Evolutionary conservation across 2,797 vertebrate species (phyloP), one percentile per base, ranked within the genome.

Genomic region (Remorina albescens): DNA sequence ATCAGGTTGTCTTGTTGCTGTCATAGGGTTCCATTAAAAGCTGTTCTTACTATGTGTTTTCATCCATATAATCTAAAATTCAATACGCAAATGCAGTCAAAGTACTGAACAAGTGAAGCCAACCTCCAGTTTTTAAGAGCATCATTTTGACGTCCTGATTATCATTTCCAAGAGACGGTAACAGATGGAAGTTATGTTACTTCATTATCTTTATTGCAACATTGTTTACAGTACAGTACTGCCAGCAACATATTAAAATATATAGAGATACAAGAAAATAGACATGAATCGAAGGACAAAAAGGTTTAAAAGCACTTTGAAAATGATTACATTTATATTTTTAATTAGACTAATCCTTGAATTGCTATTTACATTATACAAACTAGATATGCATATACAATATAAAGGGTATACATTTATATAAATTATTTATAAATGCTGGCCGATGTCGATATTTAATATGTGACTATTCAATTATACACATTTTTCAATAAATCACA

Each of bases 391-490:
- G 89, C 89, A 92, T 93, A 90, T 91, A 82, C 87, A 93, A 94
- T 95, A 95, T 92, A 95, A 95, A 95, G 93, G 92, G 91, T 93
- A 91, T 94, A 93, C 90, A 90, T 91, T 91, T 94, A 94, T 95
- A 87, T 94, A 94, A 94, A 95, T 88, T 93, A 94, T 95, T 92
- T 95, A 95, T 94, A 95, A 93, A 93, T 91, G 91, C 89, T 92
- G 91, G 88, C 84, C 87, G 72, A 92, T 92, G 88, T 93, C 90
- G 91, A 89, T 83, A 89, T 88, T 90, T 79, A 84, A 84, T 85
- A 87, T 84, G 80, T 87, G 87, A 82, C 85, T 91, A 82, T 86
- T 88, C 83, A 82, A 78, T 86, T 81, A 91, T 86, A 86, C 85
- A 85, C 67, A 47, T 80, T 84, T 80, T 84, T 91, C 69, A 87